A percentile compares a stretch with the other conserved stretches of the same genome.
phyloP scores from a whole-genome alignment of 2,888 invertebrate genomes.

The Drymonia ruficornis region DNA sequence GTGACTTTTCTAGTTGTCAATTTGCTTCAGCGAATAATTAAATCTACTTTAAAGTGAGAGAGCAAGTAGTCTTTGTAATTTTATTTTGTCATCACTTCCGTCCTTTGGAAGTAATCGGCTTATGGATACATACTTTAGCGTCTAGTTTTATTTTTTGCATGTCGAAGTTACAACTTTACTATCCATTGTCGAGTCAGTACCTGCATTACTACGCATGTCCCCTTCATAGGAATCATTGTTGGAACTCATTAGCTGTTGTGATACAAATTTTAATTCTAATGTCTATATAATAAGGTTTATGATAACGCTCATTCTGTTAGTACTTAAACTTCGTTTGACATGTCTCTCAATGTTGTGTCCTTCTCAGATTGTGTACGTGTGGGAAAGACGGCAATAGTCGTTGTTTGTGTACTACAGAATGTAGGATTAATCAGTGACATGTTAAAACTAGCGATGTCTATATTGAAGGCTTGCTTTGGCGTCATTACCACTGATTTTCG shows the following conservation, averaged over 20 bases:
- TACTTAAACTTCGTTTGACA: constrained; percentile 8
- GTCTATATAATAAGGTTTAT: constrained; percentile 41
- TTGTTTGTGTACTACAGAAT: neutral
- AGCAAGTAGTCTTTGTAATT: constrained; percentile 43
- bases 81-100: constrained; percentile 52
- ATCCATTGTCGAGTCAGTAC: constrained; percentile 60
- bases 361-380: neutral
- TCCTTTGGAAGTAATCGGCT: constrained; percentile 39
- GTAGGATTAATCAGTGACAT: neutral
- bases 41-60: too few species aligned
- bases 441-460: neutral
- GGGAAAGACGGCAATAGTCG: neutral
- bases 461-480: constrained; percentile 43
- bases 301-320: constrained; percentile 14
- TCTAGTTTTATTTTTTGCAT: constrained; percentile 58
- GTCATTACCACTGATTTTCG: constrained; percentile 39
- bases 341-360: neutral
- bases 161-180: constrained; percentile 43
- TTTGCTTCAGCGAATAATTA: too few species aligned
- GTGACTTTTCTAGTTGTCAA: too few species aligned
- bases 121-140: constrained; percentile 37
- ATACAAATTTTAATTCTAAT: constrained; percentile 41
- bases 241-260: constrained; percentile 56
- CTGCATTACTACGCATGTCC: constrained; percentile 70
- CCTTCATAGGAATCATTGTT: constrained; percentile 55